These are phyloP conservation scores for Coenonympha arcania DNA, from an alignment of 2,888 invertebrate species.

Conservation along the genomic window DNA sequence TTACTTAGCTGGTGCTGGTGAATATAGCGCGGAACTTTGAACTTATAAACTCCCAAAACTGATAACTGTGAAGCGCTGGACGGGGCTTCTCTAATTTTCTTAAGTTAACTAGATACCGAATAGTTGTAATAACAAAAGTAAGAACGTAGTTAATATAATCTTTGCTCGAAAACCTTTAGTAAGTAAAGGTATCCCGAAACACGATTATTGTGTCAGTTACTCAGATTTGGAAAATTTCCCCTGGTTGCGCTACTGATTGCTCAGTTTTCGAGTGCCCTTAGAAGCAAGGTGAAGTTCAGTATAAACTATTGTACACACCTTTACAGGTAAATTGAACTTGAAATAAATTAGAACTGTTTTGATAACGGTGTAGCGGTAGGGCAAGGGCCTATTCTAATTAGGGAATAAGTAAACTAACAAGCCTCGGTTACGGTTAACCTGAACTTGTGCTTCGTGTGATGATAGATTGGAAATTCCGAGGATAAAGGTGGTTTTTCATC, in stretches of 20 bases:
- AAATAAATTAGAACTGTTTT: slow-evolving; percentile 13
- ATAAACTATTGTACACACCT: neutral
- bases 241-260: neutral
- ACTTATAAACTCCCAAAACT: too few relatives aligned
- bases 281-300: neutral
- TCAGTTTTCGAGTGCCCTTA: neutral
- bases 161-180: too few relatives aligned
- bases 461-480: slow-evolving; percentile 10
- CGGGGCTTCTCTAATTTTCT: too few relatives aligned
- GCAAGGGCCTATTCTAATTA: slow-evolving; percentile 22
- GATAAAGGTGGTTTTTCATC: neutral
- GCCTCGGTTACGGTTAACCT: slow-evolving; percentile 15
- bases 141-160: too few relatives aligned
- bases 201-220: too few relatives aligned
- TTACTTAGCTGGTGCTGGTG: too few relatives aligned
- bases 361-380: slow-evolving; percentile 9
- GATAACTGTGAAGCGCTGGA: too few relatives aligned
- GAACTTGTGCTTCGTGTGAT: slow-evolving; percentile 17
- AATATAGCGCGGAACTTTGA: too few relatives aligned
- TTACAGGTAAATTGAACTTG: slow-evolving; percentile 18
- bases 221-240: neutral
- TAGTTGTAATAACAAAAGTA: too few relatives aligned
- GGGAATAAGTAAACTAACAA: slow-evolving; percentile 19
- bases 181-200: too few relatives aligned
- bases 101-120: too few relatives aligned